These are phyloP conservation scores for Leptosomus discolor DNA, from an alignment of 2,113 vertebrate genomes.

Conservation along the genomic window DNA sequence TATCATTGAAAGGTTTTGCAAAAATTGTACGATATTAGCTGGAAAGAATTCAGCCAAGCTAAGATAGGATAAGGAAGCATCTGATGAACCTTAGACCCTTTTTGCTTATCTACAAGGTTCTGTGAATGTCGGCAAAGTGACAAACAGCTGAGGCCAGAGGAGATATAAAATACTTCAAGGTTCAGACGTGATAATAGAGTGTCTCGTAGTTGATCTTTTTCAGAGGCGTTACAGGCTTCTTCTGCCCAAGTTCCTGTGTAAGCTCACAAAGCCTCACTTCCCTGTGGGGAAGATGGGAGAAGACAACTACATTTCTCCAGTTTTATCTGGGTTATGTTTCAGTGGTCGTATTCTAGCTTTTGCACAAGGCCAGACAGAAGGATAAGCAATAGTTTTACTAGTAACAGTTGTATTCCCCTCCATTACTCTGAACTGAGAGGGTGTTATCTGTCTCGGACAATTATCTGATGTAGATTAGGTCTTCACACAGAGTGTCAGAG, in stretches of 20 bases:
- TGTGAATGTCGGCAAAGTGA: neutral
- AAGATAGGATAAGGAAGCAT: neutral
- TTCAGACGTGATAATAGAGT: neutral
- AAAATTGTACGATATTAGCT: neutral
- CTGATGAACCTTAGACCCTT: neutral
- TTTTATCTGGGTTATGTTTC: neutral
- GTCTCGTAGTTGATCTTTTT: neutral
- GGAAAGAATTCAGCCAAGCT: neutral
- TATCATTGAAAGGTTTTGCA: neutral
- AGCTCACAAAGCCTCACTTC: neutral
- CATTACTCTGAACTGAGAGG: neutral
- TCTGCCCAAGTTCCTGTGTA: neutral
- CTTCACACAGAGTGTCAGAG: neutral
- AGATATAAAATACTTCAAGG: neutral
- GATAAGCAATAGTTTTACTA: neutral
- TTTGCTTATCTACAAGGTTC: neutral
- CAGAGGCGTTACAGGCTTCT: neutral
- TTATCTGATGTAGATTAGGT: neutral
- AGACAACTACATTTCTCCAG: neutral
- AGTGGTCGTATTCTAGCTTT: neutral
- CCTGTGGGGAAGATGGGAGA: neutral
- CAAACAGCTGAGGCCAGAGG: neutral
- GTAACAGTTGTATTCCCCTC: neutral
- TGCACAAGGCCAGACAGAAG: neutral
- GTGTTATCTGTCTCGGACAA: neutral